Base-by-base conservation (phyloP, 1,140 invertebrate genomes). In the Ylistrum balloti region DNA sequence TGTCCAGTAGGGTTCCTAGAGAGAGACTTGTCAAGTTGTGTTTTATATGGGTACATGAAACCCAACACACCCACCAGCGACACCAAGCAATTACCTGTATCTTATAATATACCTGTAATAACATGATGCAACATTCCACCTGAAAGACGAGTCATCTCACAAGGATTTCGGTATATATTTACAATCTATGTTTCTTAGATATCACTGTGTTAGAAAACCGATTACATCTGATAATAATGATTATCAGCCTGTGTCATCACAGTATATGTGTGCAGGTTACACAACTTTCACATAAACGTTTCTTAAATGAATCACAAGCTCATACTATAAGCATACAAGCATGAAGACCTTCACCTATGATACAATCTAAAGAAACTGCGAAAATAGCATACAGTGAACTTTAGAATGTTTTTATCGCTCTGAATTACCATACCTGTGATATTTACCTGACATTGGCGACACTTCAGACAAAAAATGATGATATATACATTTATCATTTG, bases 341-440 rank as follows among this genome's bases (percentile, higher is more conserved):
- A 74, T 74, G 56, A 74, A 74, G 56, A 74, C 56, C 56, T 74
- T 74, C 56, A 74, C 56, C n/a, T 74, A 28, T 74, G 56, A 74
- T 74, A 74, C 56, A 74, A 74, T 74, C 56, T 74, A n/a, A n/a
- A 74, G 28, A 74, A 74, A 74, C n/a, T 28, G 22, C 56, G 28
- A 45, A 45, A 45, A 45, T 5, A 28, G 56, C 22, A 74, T 28
- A 74, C 1, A 74, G n/a, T 74, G 56, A n/a, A 74, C 56, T 28
- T 74, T 74, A 74, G 9, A 45, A 28, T 2, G 22, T 28, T 28
- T 28, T 74, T 74, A 28, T 28, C 28, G 22, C 0, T n/a, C 56
- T 74, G 17, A 74, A 74, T 74, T 74, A 74, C 56, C 56, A 74
- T 74, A 74, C 56, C n/a, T 17, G 56, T 74, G 7, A 74, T 74